Conservation (phyloP, 2,113 vertebrate species). For the Spea bombifrons region DNA sequence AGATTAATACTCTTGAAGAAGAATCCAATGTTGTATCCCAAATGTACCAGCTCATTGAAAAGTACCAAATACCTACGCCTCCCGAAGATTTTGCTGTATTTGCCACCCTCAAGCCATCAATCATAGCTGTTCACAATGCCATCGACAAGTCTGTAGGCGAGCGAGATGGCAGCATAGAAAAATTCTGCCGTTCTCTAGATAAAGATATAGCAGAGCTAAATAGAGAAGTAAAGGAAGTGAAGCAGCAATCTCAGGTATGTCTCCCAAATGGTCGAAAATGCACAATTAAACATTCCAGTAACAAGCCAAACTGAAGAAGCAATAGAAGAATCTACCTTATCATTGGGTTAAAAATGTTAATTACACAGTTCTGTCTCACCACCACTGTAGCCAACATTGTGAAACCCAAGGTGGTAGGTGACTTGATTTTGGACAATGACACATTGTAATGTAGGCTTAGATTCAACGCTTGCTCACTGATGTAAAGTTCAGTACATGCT, state of each 20-base stretch:
- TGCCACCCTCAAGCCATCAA: constrained; percentile 66
- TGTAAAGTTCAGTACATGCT: too few relatives aligned
- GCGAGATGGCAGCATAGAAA: constrained; percentile 63
- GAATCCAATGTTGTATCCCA: constrained; percentile 67
- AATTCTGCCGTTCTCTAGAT: constrained; percentile 68
- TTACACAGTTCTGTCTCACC: too few relatives aligned
- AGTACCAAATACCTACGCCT: constrained; percentile 67
- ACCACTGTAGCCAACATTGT: too few relatives aligned
- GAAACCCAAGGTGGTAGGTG: too few relatives aligned
- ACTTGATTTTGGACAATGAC: too few relatives aligned
- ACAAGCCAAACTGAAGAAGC: too few relatives aligned
- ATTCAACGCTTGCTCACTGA: too few relatives aligned
- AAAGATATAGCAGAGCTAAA: constrained; percentile 71
- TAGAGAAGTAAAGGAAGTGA: constrained; percentile 65
- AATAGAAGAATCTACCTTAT: too few relatives aligned
- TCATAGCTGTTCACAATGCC: constrained; percentile 59
- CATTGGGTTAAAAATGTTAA: too few relatives aligned
- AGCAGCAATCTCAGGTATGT: constrained; percentile 67
- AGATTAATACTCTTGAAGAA: constrained; percentile 73
- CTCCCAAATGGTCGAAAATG: too few relatives aligned
- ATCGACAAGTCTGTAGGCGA: constrained; percentile 66
- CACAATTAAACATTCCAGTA: too few relatives aligned
- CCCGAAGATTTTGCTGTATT: constrained; percentile 76
- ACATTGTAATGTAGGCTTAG: too few relatives aligned
- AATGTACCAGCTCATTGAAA: constrained; percentile 78